Conservation (phyloP, 1,140 invertebrate genomes). For the Zeugodacus cucurbitae region DNA sequence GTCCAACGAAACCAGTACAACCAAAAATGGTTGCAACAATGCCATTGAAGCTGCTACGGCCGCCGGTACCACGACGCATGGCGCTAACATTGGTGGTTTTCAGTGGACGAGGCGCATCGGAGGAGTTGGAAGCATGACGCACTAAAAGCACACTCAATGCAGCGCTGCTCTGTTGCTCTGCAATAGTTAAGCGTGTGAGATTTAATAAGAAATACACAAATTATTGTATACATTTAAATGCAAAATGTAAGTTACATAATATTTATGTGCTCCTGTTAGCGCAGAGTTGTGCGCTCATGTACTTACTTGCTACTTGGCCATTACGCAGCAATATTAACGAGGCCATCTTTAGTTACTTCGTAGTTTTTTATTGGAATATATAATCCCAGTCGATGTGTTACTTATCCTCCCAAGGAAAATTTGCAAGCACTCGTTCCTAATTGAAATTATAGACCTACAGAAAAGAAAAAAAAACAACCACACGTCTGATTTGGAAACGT, state of each 20-base stretch:
- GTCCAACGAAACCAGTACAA: constrained; percentile 86
- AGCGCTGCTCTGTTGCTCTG: constrained; percentile 61
- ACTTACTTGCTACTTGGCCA: constrained; percentile 62
- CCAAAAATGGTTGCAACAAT: constrained; percentile 98
- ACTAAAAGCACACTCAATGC: constrained; percentile 58
- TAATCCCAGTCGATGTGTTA: not conserved
- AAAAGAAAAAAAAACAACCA: not conserved
- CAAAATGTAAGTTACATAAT: constrained; percentile 42
- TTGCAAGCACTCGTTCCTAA: not conserved
- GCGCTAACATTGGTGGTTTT: constrained; percentile 69
- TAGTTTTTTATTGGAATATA: not conserved
- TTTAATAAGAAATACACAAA: not conserved
- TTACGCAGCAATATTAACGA: constrained; percentile 61
- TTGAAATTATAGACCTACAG: not conserved
- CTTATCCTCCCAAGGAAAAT: not conserved
- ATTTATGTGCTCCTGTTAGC: constrained; percentile 15
- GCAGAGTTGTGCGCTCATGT: not conserved
- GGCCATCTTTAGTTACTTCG: constrained; percentile 50
- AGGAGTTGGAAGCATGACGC: constrained; percentile 51
- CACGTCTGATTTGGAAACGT: not conserved
- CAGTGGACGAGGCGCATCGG: constrained; percentile 57
- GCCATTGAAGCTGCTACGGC: constrained; percentile 95
- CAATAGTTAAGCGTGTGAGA: not conserved
- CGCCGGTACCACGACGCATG: constrained; percentile 89
- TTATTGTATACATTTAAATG: not conserved